Evolutionary conservation across 1,140 invertebrate genomes (phyloP).

Genomic region (Tetragonula clypearis): DNA sequence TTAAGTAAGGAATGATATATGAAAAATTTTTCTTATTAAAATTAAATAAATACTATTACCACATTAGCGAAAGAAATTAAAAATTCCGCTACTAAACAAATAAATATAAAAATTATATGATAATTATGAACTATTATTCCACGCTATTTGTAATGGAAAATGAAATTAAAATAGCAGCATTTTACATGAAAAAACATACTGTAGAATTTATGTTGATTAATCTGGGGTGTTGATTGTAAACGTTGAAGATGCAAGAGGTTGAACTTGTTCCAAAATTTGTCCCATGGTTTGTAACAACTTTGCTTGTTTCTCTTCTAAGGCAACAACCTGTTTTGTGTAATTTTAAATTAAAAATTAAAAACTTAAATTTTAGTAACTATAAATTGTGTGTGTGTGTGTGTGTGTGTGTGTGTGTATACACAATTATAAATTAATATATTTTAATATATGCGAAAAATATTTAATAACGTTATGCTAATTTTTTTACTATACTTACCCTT

Average conservation of each 20-base stretch:
- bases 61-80: slow-evolving; percentile 44
- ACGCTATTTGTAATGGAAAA: slow-evolving; percentile 52
- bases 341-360: slow-evolving; percentile 1
- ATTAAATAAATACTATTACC: slow-evolving; percentile 54
- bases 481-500: slow-evolving; percentile 69
- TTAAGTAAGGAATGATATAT: slow-evolving; percentile 49
- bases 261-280: slow-evolving; percentile 75
- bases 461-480: background rate
- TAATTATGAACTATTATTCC: slow-evolving; percentile 41
- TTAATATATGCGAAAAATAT: background rate
- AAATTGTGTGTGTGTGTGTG: background rate
- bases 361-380: slow-evolving; percentile 12
- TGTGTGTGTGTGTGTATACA: no score
- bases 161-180: slow-evolving; percentile 50
- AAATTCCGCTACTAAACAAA: slow-evolving; percentile 60
- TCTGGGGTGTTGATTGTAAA: slow-evolving; percentile 65
- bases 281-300: slow-evolving; percentile 74
- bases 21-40: slow-evolving; percentile 58
- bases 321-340: slow-evolving; percentile 70
- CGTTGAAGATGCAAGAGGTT: slow-evolving; percentile 60
- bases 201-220: slow-evolving; percentile 62
- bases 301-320: slow-evolving; percentile 77
- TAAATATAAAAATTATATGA: slow-evolving; percentile 66
- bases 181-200: slow-evolving; percentile 56
- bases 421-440: background rate